phyloP scores from a whole-genome alignment of 1,140 invertebrate genomes.

The Sminthurides bifidus region DNA sequence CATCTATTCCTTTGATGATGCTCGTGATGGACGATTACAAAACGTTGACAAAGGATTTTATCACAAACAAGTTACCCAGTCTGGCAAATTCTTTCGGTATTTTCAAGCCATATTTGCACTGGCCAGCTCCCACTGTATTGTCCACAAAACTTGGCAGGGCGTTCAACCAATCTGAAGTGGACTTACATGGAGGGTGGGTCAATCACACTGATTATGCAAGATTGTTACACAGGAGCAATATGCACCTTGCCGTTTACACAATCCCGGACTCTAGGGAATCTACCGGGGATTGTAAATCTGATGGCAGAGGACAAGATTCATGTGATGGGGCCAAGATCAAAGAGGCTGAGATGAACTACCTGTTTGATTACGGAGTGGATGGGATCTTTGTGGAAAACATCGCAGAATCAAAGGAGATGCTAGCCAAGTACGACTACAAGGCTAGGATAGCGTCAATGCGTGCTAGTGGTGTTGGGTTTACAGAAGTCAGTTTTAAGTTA shows the following conservation, averaged over 20 bases:
- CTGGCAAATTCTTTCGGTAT: no score
- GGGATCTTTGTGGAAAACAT: slow-evolving; percentile 25
- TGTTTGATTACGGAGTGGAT: slow-evolving; percentile 21
- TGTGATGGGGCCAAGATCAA: slow-evolving; percentile 14
- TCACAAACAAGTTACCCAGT: no score
- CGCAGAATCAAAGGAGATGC: slow-evolving; percentile 12
- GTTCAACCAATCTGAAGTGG: no score
- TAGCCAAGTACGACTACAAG: slow-evolving; percentile 10
- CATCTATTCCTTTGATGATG: slow-evolving; percentile 12
- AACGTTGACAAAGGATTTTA: background rate
- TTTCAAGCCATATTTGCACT: no score
- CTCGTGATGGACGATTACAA: slow-evolving; percentile 3
- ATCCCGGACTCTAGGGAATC: slow-evolving; percentile 25
- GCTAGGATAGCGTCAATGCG: no score
- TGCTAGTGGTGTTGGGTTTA: no score
- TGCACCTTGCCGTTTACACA: slow-evolving; percentile 20
- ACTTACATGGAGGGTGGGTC: no score
- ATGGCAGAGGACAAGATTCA: background rate
- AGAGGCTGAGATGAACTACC: slow-evolving; percentile 18
- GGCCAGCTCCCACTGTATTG: no score
- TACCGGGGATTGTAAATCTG: no score
- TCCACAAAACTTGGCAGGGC: no score
- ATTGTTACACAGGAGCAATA: slow-evolving; percentile 15
- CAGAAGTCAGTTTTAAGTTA: no score
- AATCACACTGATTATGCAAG: no score